Conservation (phyloP, 2,888 invertebrate genomes). For the Ichneumoninae sp. region DNA sequence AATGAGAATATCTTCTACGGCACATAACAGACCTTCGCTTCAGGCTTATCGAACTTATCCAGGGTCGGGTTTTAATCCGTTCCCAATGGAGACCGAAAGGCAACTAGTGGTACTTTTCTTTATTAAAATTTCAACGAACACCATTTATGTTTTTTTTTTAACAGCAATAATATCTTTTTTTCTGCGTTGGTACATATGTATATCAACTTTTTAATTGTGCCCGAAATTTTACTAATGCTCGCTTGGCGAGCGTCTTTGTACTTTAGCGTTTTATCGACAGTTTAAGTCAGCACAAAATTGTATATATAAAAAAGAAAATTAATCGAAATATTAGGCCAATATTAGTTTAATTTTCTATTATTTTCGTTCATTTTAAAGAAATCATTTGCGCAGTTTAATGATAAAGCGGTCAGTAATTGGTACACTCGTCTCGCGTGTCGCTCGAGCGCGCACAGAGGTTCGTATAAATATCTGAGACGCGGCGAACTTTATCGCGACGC, state of each 20-base stretch:
- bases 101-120: conserved; percentile 14
- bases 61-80: neutral
- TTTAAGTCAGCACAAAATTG: neutral
- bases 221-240: neutral
- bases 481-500: conserved; percentile 31
- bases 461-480: conserved; percentile 32
- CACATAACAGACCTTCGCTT: neutral
- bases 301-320: neutral
- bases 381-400: neutral
- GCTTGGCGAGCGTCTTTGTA: neutral
- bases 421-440: neutral
- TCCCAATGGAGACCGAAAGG: conserved; percentile 1
- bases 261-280: neutral
- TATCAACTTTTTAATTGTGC: neutral
- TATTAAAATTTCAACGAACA: neutral
- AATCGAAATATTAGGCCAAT: neutral
- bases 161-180: neutral
- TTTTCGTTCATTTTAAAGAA: neutral
- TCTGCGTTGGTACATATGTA: neutral
- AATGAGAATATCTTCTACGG: neutral
- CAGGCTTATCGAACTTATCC: neutral
- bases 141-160: neutral
- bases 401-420: neutral
- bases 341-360: neutral
- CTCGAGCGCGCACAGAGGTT: conserved; percentile 5